Conservation (phyloP, 2,113 vertebrate species). For the Rhadina sibilatrix region DNA sequence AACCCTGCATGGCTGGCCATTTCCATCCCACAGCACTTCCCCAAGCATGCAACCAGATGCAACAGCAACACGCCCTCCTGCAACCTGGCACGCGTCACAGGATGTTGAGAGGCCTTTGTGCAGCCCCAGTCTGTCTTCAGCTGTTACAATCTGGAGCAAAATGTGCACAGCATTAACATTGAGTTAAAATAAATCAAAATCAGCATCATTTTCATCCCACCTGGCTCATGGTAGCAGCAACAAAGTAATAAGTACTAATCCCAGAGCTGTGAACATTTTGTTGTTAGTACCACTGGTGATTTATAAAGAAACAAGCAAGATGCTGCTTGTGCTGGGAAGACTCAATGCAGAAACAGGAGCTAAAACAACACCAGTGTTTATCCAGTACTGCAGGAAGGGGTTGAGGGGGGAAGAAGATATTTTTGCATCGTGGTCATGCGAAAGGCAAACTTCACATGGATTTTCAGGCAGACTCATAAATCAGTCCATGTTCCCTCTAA, state of each 20-base stretch:
- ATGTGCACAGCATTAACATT: background rate
- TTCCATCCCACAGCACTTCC: background rate
- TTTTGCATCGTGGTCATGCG: background rate
- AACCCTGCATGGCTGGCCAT: rapidly evolving
- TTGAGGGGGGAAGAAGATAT: background rate
- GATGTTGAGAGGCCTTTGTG: background rate
- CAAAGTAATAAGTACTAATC: background rate
- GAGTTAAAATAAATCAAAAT: constrained; percentile 9
- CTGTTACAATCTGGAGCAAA: background rate
- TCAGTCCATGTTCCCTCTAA: constrained; percentile 11
- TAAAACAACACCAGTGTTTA: background rate
- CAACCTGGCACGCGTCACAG: background rate
- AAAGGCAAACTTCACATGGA: constrained; percentile 52
- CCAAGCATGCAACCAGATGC: background rate
- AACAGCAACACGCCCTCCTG: background rate
- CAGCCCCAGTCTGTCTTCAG: background rate
- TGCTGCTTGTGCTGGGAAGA: background rate
- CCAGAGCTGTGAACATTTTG: background rate
- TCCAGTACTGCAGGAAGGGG: background rate
- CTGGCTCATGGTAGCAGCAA: background rate
- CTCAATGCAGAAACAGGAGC: background rate
- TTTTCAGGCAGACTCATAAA: constrained; percentile 54
- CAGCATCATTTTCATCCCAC: background rate
- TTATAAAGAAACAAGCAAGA: constrained; percentile 17
- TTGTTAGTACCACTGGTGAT: background rate